Evolutionary conservation across 2,888 invertebrate species (phyloP).

Genomic region (Drosophila neotestacea): DNA sequence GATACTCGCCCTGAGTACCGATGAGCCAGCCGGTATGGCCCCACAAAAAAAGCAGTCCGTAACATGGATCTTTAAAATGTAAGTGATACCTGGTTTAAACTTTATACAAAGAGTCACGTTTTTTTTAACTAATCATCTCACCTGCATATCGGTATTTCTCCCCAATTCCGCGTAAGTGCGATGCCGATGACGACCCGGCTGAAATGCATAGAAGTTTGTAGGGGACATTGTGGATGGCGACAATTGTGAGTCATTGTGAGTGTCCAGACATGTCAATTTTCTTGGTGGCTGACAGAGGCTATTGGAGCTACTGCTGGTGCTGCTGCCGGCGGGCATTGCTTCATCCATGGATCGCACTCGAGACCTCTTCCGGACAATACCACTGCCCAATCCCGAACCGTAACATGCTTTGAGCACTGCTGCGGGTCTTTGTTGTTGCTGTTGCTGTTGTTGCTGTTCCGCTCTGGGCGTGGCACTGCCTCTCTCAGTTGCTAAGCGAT

Average conservation of each 20-base stretch:
- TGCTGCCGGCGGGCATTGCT: slow-evolving; percentile 18
- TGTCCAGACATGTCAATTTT: slow-evolving; percentile 56
- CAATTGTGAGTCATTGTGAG: slow-evolving; percentile 15
- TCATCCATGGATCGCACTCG: slow-evolving; percentile 65
- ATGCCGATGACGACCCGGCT: slow-evolving; percentile 65
- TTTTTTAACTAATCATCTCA: slow-evolving; percentile 15
- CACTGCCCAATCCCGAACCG: slow-evolving; percentile 20
- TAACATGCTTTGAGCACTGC: slow-evolving; percentile 33
- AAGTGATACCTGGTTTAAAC: too few species aligned
- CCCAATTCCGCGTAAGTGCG: slow-evolving; percentile 64
- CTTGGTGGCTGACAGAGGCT: slow-evolving; percentile 51
- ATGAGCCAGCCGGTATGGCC: too few species aligned
- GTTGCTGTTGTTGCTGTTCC: slow-evolving; percentile 23
- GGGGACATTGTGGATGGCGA: slow-evolving; percentile 48
- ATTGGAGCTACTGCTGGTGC: slow-evolving; percentile 24
- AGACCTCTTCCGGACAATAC: slow-evolving; percentile 42
- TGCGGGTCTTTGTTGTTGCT: slow-evolving; percentile 18
- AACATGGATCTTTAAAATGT: too few species aligned
- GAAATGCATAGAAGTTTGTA: slow-evolving; percentile 63
- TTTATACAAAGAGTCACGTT: background rate
- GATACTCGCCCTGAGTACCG: too few species aligned
- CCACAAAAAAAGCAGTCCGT: too few species aligned
- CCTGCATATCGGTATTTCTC: slow-evolving; percentile 28
- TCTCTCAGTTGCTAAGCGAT: slow-evolving; percentile 36
- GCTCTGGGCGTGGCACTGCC: background rate